Base-by-base conservation (phyloP, 2,888 invertebrate species). In the Mythimna albipuncta region DNA sequence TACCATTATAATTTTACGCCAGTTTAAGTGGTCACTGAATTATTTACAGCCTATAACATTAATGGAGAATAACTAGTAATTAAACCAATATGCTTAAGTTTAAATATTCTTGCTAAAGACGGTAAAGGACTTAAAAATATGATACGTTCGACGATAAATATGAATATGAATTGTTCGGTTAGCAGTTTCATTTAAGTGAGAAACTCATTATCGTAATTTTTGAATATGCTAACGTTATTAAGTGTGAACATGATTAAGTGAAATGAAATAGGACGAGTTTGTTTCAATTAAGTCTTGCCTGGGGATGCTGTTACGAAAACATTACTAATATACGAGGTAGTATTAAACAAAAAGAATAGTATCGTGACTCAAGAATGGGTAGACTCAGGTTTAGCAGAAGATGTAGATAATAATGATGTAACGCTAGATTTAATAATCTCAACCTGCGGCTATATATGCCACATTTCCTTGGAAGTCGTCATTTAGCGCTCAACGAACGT, bases 11-110 rank as follows among this genome's bases (percentile, higher is more conserved):
- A 85, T 88, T 89, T 87, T 85, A 90, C 87, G 85, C 78, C 77
- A 73, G 75, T 90, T 90, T 90, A 89, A 91, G 89, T 87, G 85
- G 87, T 78, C 82, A 74, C 69, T 76, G 79, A 84, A 82, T 81
- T 87, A 90, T 90, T 90, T 90, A 90, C 85, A 86, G 83, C 83
- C 90, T 86, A 89, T 90, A 90, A 90, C 86, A 70, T 89, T 88
- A 88, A 89, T 87, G 88, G 81, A 83, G 82, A 84, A 84, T 74
- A 79, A 75, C 83, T 73, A 83, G 86, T 87, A 86, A 87, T 87
- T 89, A 89, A 87, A 87, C 76, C 83, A 79, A 81, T 78, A 64
- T 62, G 69, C 64, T 82, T 71, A 32, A 82, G 61, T 57, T 80
- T 75, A 66, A 72, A 75, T 82, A 75, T 72, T 62, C 72, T 76